These are phyloP conservation scores for Globodera ellingtonae DNA, from an alignment of 1,140 invertebrate genomes.

Conservation along the genomic window DNA sequence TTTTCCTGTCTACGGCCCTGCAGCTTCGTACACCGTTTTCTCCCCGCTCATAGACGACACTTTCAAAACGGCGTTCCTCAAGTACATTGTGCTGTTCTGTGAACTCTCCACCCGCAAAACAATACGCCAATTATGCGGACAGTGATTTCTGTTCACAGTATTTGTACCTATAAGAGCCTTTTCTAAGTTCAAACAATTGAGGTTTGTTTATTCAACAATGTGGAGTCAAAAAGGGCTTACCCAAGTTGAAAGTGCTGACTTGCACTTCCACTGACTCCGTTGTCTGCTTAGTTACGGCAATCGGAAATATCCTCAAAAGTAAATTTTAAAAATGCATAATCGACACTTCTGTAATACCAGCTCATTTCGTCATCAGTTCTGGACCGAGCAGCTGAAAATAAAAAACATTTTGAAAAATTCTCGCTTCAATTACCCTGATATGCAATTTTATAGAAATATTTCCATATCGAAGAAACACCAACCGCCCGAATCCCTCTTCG, in stretches of 20 bases:
- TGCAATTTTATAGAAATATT: too few relatives aligned
- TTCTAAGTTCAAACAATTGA: not conserved
- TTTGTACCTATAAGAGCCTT: not conserved
- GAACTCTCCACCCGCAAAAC: conserved; percentile 14
- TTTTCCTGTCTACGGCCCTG: too few relatives aligned
- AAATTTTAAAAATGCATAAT: conserved; percentile 4
- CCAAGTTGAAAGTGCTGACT: conserved; percentile 20
- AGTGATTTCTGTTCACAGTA: not conserved
- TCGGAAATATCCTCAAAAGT: conserved; percentile 11
- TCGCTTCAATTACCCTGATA: too few relatives aligned
- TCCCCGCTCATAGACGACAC: conserved; percentile 18
- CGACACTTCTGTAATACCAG: not conserved
- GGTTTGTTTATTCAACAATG: not conserved
- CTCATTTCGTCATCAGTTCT: not conserved
- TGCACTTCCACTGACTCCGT: conserved; percentile 21
- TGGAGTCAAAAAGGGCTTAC: not conserved
- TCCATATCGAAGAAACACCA: not conserved
- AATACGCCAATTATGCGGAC: conserved; percentile 13
- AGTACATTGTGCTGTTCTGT: conserved; percentile 9
- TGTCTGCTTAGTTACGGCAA: conserved; percentile 6
- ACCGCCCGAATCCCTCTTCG: not conserved
- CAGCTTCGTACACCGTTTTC: not conserved
- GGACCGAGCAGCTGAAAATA: not conserved
- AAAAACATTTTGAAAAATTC: not conserved
- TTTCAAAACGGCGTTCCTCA: not conserved